Conservation (phyloP, 2,888 invertebrate species). For the Conops quadrifasciatus region DNA sequence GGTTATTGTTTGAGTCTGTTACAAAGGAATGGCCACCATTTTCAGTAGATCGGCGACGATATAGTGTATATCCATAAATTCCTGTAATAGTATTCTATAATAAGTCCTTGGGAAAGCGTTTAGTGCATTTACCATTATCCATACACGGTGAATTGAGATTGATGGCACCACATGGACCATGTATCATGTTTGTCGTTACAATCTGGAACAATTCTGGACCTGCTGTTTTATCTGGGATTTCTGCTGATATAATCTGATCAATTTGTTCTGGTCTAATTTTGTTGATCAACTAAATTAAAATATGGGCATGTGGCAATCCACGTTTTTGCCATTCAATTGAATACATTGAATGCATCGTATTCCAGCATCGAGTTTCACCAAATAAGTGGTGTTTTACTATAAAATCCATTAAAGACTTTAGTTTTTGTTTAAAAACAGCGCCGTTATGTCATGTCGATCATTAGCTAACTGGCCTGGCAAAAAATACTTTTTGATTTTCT, state of each 20-base stretch:
- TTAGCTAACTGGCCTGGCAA: background rate
- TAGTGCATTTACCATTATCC: too few relatives aligned
- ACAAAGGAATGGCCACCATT: slow-evolving; percentile 31
- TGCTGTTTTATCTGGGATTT: too few relatives aligned
- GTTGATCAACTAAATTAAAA: background rate
- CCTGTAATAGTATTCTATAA: too few relatives aligned
- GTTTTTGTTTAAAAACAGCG: slow-evolving; percentile 43
- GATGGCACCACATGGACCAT: slow-evolving; percentile 12
- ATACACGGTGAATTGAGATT: slow-evolving; percentile 19
- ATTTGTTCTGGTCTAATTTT: background rate
- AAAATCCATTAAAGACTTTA: slow-evolving; percentile 39
- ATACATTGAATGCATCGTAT: too few relatives aligned
- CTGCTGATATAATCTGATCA: background rate
- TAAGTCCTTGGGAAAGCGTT: too few relatives aligned
- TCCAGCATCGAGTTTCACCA: slow-evolving; percentile 47
- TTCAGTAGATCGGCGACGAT: too few relatives aligned
- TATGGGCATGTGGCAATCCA: background rate
- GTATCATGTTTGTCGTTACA: too few relatives aligned
- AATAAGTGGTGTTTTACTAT: too few relatives aligned
- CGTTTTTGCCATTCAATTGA: slow-evolving; percentile 34
- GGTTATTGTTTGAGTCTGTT: slow-evolving; percentile 16
- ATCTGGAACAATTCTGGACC: slow-evolving; percentile 3
- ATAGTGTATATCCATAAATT: too few relatives aligned
- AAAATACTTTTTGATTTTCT: background rate
- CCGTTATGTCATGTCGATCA: slow-evolving; percentile 39